A percentile compares a stretch with the other conserved stretches of the same genome.
phyloP scores from a whole-genome alignment of 2,888 invertebrate genomes.

The Agrenia bidenticulata region DNA sequence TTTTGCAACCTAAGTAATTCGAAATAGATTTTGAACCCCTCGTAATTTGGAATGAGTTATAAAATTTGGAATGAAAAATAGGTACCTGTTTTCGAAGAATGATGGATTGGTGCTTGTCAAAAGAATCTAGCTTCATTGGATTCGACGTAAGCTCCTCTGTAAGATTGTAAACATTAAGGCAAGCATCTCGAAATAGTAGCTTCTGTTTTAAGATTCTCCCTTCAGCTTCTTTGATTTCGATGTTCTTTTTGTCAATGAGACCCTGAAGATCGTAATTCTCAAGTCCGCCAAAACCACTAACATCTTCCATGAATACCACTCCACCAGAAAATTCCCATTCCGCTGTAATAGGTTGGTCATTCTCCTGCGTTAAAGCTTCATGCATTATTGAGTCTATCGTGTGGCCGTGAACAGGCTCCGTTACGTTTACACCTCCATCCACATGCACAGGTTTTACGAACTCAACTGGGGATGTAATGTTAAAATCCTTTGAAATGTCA shows the following conservation, averaged over 20 bases:
- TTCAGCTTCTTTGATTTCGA: slow-evolving; percentile 20
- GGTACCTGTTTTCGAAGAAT: slow-evolving; percentile 27
- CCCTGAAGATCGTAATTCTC: slow-evolving; percentile 30
- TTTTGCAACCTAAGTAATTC: slow-evolving; percentile 21
- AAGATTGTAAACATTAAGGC: slow-evolving; percentile 22
- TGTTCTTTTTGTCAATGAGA: slow-evolving; percentile 20
- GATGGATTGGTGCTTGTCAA: slow-evolving; percentile 47
- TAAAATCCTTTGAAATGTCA: slow-evolving; percentile 21
- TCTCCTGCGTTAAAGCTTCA: slow-evolving; percentile 29
- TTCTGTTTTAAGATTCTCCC: slow-evolving; percentile 23
- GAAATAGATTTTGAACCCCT: neutral
- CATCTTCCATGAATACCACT: slow-evolving; percentile 31
- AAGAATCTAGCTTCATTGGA: slow-evolving; percentile 44
- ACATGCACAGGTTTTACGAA: slow-evolving; percentile 30
- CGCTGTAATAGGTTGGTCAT: slow-evolving; percentile 35
- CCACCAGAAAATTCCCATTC: slow-evolving; percentile 39
- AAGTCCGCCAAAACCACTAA: slow-evolving; percentile 26
- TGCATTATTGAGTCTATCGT: slow-evolving; percentile 28
- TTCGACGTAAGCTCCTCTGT: slow-evolving; percentile 18
- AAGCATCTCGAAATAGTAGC: slow-evolving; percentile 19
- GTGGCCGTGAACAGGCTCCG: slow-evolving; percentile 25
- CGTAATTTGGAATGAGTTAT: neutral
- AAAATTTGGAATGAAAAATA: neutral
- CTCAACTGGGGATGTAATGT: slow-evolving; percentile 24
- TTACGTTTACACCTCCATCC: slow-evolving; percentile 21